Percentiles rank a stretch among this genome's conserved stretches.
These are phyloP conservation scores for Gari tellinella DNA, from an alignment of 2,888 invertebrate species.

Conservation along the genomic window DNA sequence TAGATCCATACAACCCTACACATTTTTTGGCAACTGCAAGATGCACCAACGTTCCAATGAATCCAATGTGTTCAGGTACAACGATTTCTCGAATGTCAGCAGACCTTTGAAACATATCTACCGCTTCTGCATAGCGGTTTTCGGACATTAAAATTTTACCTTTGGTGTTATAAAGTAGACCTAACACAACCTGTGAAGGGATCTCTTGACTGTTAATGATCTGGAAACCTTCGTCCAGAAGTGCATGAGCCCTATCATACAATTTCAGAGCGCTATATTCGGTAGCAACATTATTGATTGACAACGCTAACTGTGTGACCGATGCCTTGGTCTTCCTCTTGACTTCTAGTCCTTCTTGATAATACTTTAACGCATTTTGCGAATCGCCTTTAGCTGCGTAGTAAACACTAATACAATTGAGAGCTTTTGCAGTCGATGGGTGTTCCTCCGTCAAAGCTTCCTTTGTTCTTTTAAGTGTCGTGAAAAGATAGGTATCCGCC, in stretches of 20 bases:
- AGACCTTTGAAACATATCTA: slow-evolving; percentile 35
- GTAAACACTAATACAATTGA: slow-evolving; percentile 69
- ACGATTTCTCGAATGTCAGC: slow-evolving; percentile 27
- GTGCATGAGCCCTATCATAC: slow-evolving; percentile 36
- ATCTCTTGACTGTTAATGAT: slow-evolving; percentile 28
- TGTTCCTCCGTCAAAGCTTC: slow-evolving; percentile 41
- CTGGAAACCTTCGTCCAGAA: slow-evolving; percentile 45
- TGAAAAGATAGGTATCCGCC: slow-evolving; percentile 60
- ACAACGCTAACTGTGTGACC: too few species aligned
- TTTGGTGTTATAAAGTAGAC: slow-evolving; percentile 35
- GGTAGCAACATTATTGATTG: slow-evolving; percentile 62
- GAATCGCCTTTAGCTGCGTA: slow-evolving; percentile 62
- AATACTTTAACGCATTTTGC: slow-evolving; percentile 61
- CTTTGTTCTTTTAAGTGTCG: slow-evolving; percentile 36
- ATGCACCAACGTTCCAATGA: slow-evolving; percentile 42
- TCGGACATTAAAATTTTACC: slow-evolving; percentile 38
- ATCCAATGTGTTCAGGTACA: slow-evolving; percentile 8
- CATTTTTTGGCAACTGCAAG: slow-evolving; percentile 27
- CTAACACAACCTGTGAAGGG: slow-evolving; percentile 19
- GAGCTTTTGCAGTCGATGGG: slow-evolving; percentile 52
- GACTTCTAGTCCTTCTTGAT: slow-evolving; percentile 52
- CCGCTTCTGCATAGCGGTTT: slow-evolving; percentile 20
- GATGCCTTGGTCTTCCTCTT: too few species aligned
- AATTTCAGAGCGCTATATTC: slow-evolving; percentile 23
- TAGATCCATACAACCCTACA: slow-evolving; percentile 17